Evolutionary conservation across 2,888 invertebrate genomes (phyloP), one percentile per base, ranked within the genome.

Genomic region (Caenorhabditis virilis): DNA sequence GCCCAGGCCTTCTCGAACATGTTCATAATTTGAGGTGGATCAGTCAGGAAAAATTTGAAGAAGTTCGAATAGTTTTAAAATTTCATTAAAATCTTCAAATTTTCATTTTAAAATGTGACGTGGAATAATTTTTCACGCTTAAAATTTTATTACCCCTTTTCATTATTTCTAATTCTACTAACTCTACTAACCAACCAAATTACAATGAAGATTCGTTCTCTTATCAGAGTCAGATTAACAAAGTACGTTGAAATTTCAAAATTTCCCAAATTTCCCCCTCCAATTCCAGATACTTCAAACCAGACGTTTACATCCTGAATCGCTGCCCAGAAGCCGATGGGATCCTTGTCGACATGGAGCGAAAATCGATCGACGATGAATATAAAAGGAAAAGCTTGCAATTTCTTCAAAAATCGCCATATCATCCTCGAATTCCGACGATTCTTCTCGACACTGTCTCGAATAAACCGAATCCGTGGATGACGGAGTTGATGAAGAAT

Each of bases 281-380:
- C 15, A 6, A 5, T n/a, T 26, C 11, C 22, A 56, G 57, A 52
- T 59, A 48, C 35, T 65, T 65, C 26, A 46, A 36, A 33, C 45
- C 45, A 2, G 64, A 65, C 20, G 27, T 55, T 2, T 59, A 65
- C 43, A 33, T 65, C 22, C 47, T 50, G 36, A 65, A 65, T 36
- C 50, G 64, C 22, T 59, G 56, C 35, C n/a, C 51, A 4, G 41
- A 39, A 6, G 64, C 59, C 16, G 64, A 65, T 18, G 64, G 51
- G 4, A 25, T 65, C 25, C 43, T 65, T 6, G 50, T 65, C 15
- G 64, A 65, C 38, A 55, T 65, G 53, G 63, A 63, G 26, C 53
- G 30, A 20, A 15, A 35, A n/a, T 5, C 25, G 41, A 23, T 18
- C n/a, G 50, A 49, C 4, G 56, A 62, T 18, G 50, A 53, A 13